Evolutionary conservation across 2,113 vertebrate species (phyloP), one percentile per base, ranked within the genome.

Genomic region (Cygnus atratus): DNA sequence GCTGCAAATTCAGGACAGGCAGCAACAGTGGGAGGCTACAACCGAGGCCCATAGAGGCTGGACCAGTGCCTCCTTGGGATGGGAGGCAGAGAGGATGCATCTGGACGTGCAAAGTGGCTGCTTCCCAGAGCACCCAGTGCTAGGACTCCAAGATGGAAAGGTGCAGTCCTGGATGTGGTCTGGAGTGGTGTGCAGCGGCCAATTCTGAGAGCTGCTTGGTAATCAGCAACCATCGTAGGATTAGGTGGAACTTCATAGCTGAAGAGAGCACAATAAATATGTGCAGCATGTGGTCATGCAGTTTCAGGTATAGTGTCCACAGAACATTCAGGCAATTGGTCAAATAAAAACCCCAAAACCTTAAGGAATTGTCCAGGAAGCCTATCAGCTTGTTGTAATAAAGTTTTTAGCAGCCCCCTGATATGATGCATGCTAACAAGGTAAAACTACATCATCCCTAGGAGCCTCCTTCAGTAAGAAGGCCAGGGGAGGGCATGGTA

Each of bases 1-100:
- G 48, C 70, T 95, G 91, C 61, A 93, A 92, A 88, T 95, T 90
- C 87, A 75, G 73, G 79, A 87, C 22, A 87, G 80, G 43, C 61
- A 77, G 61, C 20, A 59, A 25, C 83, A 87, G 68, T 78, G 61
- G 48, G 65, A 84, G 57, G 55, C 55, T 94, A 88, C 68, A 83
- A 28, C 10, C 44, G 54, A 41, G 43, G 33, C 29, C 21, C 26
- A 6, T 25, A 43, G 72, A 29, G 37, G n/a, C 57, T 78, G 72
- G 41, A 9, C 50, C 4, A 1, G 43, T 80, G n/a, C 29, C 61
- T 58, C 18, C 55, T 74, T 61, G 16, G 48, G 15, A 41, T 55
- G 72, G 52, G 86, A 66, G 63, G 24, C 10, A 18, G 44, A 63
- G 33, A 48, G 31, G 24, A 46, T 46, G 26, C 2, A 2, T 81